These are phyloP conservation scores for Caenorhabditis panamensis DNA, from an alignment of 2,888 invertebrate genomes.

Conservation along the genomic window DNA sequence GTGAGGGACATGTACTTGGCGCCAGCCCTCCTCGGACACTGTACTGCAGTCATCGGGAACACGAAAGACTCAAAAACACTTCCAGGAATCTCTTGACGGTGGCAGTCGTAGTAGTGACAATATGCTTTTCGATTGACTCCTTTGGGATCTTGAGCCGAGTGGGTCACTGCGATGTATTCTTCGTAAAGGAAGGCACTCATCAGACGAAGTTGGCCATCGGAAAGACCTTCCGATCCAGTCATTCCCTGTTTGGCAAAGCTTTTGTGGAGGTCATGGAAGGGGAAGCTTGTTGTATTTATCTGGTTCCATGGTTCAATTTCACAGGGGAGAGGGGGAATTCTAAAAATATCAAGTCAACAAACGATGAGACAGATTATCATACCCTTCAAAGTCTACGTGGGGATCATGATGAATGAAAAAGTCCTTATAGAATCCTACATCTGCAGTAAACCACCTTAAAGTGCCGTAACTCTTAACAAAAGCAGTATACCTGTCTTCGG, in stretches of 20 bases:
- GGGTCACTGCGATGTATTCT: conserved; percentile 30
- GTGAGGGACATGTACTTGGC: conserved; percentile 39
- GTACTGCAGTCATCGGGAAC: conserved; percentile 29
- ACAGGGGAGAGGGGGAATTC: conserved; percentile 2
- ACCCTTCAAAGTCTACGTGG: conserved; percentile 14
- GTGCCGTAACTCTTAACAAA: neutral
- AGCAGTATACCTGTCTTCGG: neutral
- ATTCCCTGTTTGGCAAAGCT: conserved; percentile 2
- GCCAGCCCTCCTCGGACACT: conserved; percentile 34
- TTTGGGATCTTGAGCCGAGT: conserved; percentile 36
- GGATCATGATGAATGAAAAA: conserved; percentile 30
- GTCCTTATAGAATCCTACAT: neutral
- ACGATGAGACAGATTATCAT: neutral
- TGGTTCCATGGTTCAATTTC: conserved; percentile 21
- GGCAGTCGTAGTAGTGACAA: conserved; percentile 39
- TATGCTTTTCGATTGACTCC: conserved; percentile 23
- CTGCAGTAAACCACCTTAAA: neutral
- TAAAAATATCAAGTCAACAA: neutral
- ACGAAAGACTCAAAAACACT: conserved; percentile 24
- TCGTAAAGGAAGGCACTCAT: conserved; percentile 36
- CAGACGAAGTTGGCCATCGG: conserved; percentile 33
- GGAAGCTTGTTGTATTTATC: conserved; percentile 11
- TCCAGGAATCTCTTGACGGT: conserved; percentile 23
- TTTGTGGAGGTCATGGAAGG: conserved; percentile 28
- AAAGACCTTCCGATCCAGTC: conserved; percentile 24